These are phyloP conservation scores for Rhopalosiphum padi DNA, from an alignment of 1,140 invertebrate species.

Conservation along the genomic window DNA sequence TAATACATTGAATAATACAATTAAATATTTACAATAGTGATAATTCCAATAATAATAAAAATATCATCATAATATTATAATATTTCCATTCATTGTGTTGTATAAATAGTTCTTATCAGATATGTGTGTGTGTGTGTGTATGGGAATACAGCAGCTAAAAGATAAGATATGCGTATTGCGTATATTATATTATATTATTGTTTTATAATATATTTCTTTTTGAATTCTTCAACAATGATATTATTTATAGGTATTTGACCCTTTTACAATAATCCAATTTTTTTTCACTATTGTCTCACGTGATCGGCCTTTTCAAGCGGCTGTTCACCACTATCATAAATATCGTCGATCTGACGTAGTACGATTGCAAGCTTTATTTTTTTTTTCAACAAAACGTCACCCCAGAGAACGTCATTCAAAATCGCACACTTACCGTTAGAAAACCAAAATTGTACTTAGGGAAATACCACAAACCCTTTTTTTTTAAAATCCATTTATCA, in stretches of 20 bases:
- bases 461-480: background rate
- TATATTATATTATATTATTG: conserved; percentile 1
- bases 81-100: background rate
- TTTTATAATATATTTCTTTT: background rate
- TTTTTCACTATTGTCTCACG: background rate
- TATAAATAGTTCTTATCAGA: background rate
- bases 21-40: background rate
- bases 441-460: background rate
- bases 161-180: background rate
- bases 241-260: conserved; percentile 7
- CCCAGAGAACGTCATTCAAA: background rate
- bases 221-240: background rate
- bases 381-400: background rate
- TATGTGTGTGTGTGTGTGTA: background rate
- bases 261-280: background rate
- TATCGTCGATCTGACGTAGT: background rate
- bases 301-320: background rate
- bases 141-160: background rate
- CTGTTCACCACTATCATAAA: background rate
- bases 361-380: background rate
- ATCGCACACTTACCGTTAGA: background rate
- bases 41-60: background rate
- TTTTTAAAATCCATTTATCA: background rate
- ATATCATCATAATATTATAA: background rate
- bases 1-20: background rate